Percentiles rank a stretch among this genome's conserved stretches.
These are phyloP conservation scores for Marcusenius ussheri DNA, from an alignment of 2,113 vertebrate genomes.

Conservation along the genomic window DNA sequence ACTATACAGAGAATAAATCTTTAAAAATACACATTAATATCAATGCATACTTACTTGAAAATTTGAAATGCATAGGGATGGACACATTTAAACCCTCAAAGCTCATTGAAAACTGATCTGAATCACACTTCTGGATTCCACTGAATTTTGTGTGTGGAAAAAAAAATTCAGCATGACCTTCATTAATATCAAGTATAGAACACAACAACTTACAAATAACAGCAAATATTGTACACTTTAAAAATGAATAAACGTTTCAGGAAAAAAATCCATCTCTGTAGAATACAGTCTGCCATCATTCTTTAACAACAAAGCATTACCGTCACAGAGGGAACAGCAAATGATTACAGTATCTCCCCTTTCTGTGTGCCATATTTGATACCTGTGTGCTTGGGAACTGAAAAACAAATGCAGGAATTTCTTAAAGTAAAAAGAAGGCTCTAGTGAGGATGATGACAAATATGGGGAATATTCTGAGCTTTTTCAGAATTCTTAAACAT, in stretches of 20 bases:
- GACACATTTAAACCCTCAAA: slow-evolving; percentile 57
- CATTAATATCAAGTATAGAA: slow-evolving; percentile 36
- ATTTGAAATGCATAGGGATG: slow-evolving; percentile 71
- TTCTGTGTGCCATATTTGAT: not conserved
- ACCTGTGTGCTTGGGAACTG: not conserved
- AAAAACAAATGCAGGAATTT: slow-evolving; percentile 32
- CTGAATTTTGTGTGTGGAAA: slow-evolving; percentile 57
- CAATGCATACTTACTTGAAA: slow-evolving; percentile 45
- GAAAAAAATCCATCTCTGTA: not conserved
- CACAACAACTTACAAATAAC: slow-evolving; percentile 41
- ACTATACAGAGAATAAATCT: slow-evolving; percentile 92
- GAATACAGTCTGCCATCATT: not conserved
- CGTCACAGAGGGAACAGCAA: not conserved
- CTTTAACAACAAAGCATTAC: not conserved
- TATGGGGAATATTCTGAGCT: not conserved
- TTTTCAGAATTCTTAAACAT: slow-evolving; percentile 28
- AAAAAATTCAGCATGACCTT: slow-evolving; percentile 49
- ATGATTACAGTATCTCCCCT: not conserved
- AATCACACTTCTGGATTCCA: slow-evolving; percentile 22
- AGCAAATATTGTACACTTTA: slow-evolving; percentile 40
- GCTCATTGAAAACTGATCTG: slow-evolving; percentile 49
- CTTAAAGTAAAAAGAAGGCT: not conserved
- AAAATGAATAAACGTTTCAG: not conserved
- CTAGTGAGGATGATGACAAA: not conserved
- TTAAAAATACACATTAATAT: slow-evolving; percentile 78